Base-by-base conservation (phyloP, 2,888 invertebrate genomes). In the Calameuta filiformis region DNA sequence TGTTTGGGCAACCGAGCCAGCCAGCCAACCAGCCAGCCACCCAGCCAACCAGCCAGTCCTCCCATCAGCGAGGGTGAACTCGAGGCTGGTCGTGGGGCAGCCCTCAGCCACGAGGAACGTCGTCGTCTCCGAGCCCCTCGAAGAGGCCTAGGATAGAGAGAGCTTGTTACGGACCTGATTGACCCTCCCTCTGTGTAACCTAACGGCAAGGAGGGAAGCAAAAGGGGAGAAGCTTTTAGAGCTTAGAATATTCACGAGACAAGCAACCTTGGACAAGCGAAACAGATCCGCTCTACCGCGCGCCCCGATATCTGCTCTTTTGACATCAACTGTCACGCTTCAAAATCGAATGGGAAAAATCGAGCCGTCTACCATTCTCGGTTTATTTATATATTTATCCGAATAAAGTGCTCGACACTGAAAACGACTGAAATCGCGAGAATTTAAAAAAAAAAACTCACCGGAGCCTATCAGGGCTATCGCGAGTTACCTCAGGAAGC, bases 221-320 rank as follows among this genome's bases (percentile, higher is more conserved):
- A 80, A 81, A 79, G 85, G 86, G 85, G 82, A 86, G 88, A 87
- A 88, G 87, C 91, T 91, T 91, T 91, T 91, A 91, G 90, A 91
- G 90, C 89, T 88, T 91, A 89, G 91, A 91, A 91, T 91, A 91
- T 91, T 91, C 91, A 91, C 90, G 89, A 89, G 86, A 83, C 84
- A 84, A 82, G 84, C 84, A 86, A 56, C 56, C 56, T 86, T 86
- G 89, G 89, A 89, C 89, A 88, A 87, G 88, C 87, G 86, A 87
- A 87, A 79, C 79, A 73, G 79, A 79, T 79, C 76, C 69, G 71
- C 76, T 71, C 73, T 68, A 73, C 35, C 73, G 71, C 56, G 78
- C 73, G 31, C 73, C 73, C 73, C 78, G 78, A 78, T 78, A 75
- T 78, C 76, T 76, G 76, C 78, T 78, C 78, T 78, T 76, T 78